Conservation (phyloP, 2,113 vertebrate species). For the Cygnus atratus region DNA sequence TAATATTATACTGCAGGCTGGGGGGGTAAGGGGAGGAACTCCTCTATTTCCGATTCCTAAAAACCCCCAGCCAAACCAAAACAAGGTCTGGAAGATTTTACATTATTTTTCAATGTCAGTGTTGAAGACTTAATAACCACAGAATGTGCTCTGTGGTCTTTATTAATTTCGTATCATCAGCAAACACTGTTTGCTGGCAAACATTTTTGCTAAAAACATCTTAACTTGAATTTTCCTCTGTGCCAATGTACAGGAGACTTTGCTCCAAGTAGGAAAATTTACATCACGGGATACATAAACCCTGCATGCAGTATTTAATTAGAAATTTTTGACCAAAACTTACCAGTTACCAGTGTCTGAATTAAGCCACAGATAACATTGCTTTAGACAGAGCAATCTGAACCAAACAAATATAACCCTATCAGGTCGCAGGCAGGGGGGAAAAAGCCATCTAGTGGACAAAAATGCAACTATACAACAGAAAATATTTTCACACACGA, state of each 20-base stretch:
- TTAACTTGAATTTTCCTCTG: neutral
- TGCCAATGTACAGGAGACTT: rapidly evolving
- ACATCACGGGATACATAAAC: neutral
- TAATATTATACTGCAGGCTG: slow-evolving; percentile 32
- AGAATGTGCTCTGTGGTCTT: neutral
- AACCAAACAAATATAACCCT: neutral
- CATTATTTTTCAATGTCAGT: neutral
- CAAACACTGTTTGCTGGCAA: neutral
- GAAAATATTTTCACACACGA: neutral
- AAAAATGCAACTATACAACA: slow-evolving; percentile 19
- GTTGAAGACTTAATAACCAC: neutral
- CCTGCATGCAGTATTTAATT: neutral
- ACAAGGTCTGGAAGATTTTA: neutral
- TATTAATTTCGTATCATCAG: slow-evolving; percentile 1
- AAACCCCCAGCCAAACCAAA: neutral
- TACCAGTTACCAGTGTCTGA: neutral
- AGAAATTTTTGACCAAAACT: neutral
- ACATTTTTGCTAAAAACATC: neutral
- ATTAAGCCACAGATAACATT: neutral
- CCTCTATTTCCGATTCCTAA: neutral
- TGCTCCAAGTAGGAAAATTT: neutral
- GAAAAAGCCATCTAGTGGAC: slow-evolving; percentile 57
- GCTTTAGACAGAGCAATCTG: neutral
- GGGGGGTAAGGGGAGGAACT: neutral
- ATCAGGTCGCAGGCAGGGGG: neutral